Percentiles rank a stretch among this genome's conserved stretches.
Conservation (phyloP, 2,797 vertebrate species). For the Vultur gryphus region DNA sequence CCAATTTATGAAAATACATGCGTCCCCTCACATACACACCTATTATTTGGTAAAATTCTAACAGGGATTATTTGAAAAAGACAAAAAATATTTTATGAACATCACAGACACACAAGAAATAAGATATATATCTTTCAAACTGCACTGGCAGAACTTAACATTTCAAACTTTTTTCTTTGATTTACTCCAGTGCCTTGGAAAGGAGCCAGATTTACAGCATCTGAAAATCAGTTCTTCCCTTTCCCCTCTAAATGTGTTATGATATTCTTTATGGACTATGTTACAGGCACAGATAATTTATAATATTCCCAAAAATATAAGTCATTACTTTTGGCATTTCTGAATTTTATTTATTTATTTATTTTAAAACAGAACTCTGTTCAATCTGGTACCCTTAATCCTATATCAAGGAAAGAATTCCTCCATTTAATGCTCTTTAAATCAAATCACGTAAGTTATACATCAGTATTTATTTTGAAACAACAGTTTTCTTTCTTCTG, state of each 20-base stretch:
- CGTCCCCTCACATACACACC: neutral
- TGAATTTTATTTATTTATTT: neutral
- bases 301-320: neutral
- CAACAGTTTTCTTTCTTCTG: neutral
- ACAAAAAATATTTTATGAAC: neutral
- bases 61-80: neutral
- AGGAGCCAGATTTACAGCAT: neutral
- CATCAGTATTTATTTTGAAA: neutral
- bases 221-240: neutral
- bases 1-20: neutral
- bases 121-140: neutral
- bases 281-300: neutral
- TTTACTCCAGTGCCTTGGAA: neutral
- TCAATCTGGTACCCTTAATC: neutral
- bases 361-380: neutral
- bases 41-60: neutral
- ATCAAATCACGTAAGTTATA: neutral
- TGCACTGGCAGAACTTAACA: neutral
- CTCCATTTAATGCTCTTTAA: neutral
- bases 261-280: neutral
- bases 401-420: neutral
- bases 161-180: neutral
- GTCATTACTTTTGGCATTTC: neutral
- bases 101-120: neutral
- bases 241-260: neutral